phyloP scores from a whole-genome alignment of 2,888 invertebrate genomes.

The Platycnemis pennipes region DNA sequence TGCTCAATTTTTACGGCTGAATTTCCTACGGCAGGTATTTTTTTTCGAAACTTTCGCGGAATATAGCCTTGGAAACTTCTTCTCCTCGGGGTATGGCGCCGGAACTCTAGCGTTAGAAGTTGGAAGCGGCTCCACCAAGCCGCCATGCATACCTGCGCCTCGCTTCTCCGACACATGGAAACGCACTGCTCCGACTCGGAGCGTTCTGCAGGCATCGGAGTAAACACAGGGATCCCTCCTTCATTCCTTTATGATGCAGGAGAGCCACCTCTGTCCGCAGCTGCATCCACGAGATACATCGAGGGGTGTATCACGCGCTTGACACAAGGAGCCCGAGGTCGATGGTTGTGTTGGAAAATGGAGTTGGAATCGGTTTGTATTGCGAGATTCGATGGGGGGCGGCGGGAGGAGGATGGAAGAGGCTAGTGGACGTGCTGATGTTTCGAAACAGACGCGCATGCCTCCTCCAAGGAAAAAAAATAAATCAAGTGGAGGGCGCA shows the following conservation, averaged over 20 bases:
- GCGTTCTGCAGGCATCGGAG: neutral
- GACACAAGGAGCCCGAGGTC: neutral
- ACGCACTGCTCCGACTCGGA: neutral
- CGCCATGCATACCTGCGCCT: neutral
- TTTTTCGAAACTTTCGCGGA: neutral
- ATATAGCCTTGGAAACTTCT: neutral
- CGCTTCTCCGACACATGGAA: neutral
- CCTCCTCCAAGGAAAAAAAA: neutral
- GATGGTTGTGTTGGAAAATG: neutral
- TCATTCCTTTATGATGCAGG: neutral
- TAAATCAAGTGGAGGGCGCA: neutral
- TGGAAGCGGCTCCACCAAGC: neutral
- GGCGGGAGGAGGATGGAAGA: neutral
- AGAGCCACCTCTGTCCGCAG: neutral
- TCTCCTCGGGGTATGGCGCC: neutral
- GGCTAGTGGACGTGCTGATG: slow-evolving; percentile 13
- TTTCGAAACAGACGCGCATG: neutral
- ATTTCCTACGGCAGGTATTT: no score
- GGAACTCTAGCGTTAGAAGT: neutral
- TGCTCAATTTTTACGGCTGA: no score
- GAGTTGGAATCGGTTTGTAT: neutral
- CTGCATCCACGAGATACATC: neutral
- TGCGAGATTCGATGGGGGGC: neutral
- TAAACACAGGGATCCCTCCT: neutral
- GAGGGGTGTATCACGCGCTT: neutral